Evolutionary conservation across 92 coral and sea anemone species (phyloP).

Genomic region (Umimayanthus chanpuru): DNA sequence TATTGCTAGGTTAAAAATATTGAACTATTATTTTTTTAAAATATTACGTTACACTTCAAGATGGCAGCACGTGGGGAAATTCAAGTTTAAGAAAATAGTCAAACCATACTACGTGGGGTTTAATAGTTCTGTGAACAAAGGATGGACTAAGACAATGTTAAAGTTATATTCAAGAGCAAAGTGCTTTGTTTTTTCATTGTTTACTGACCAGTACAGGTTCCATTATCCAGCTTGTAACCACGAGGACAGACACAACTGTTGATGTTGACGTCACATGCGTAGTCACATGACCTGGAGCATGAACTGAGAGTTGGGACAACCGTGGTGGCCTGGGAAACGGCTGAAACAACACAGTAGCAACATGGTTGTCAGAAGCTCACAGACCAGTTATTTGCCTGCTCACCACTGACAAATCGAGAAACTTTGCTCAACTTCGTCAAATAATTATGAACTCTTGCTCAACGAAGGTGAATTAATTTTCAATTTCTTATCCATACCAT

Average conservation of each 20-base stretch:
- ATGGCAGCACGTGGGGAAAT: too few species aligned
- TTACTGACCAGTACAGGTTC: constrained; percentile 60
- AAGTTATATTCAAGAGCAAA: background rate
- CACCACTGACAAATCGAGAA: too few species aligned
- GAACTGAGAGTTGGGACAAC: constrained; percentile 45
- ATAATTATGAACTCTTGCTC: too few species aligned
- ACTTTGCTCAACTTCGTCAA: too few species aligned
- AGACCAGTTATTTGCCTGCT: too few species aligned
- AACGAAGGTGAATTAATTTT: too few species aligned
- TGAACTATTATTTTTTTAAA: too few species aligned
- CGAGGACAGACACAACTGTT: constrained; percentile 64
- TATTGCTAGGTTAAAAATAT: too few species aligned
- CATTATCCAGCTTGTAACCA: constrained; percentile 57
- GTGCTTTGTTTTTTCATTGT: too few species aligned
- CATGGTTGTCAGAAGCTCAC: background rate
- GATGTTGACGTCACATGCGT: constrained; percentile 67
- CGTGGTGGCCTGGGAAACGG: constrained; percentile 61
- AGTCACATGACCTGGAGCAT: constrained; percentile 56
- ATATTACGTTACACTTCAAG: background rate
- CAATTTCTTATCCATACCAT: too few species aligned
- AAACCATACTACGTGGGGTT: background rate
- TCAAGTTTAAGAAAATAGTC: too few species aligned
- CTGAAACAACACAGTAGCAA: constrained; percentile 34
- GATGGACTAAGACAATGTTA: background rate
- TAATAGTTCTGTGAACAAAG: background rate